Evolutionary conservation across 2,113 vertebrate species (phyloP), one percentile per base, ranked within the genome.

Genomic region (Diadophis punctatus): DNA sequence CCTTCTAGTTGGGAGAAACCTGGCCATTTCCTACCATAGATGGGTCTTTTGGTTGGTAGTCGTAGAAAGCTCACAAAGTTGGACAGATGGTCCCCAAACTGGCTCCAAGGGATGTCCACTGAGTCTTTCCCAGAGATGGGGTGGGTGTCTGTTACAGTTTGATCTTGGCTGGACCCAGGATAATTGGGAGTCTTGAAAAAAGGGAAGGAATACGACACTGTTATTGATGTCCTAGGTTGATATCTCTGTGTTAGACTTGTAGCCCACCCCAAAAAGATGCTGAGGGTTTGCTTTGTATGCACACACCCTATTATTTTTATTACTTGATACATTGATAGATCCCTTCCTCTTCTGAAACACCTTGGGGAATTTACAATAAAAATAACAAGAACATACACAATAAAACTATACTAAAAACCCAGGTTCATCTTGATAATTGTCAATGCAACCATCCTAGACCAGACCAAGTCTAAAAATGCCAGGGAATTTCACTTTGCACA

Each of bases 51-150:
- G 0, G 92, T 88, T 55, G 90, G 52, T 5, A 88, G n/a, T 52
- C 93, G 90, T 49, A 94, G 95, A 20, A 92, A 91, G 80, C 56
- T 94, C 85, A 63, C 49, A 9, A 93, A 91, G 7, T 88, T 95
- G 18, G 86, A 25, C 23, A 92, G 48, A 0, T 30, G 84, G 84
- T 86, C 86, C 25, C 90, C 92, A 74, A n/a, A 91, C 12, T 89
- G 91, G 7, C 68, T 93, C 49, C 56, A 58, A 0, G 88, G 87
- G 9, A 30, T 88, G 90, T 92, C 89, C 25, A 88, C 52, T 9
- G 90, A 94, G 6, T 18, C 11, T 86, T 9, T 93, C 16, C n/a
- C 56, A 7, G 52, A 92, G 39, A 25, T 14, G 49, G 68, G 52
- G 0, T 8, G 46, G 58, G 74, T 48, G n/a, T 94, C 90, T 90